Base-by-base conservation (phyloP, 2,113 vertebrate genomes). In the Canis aureus region DNA sequence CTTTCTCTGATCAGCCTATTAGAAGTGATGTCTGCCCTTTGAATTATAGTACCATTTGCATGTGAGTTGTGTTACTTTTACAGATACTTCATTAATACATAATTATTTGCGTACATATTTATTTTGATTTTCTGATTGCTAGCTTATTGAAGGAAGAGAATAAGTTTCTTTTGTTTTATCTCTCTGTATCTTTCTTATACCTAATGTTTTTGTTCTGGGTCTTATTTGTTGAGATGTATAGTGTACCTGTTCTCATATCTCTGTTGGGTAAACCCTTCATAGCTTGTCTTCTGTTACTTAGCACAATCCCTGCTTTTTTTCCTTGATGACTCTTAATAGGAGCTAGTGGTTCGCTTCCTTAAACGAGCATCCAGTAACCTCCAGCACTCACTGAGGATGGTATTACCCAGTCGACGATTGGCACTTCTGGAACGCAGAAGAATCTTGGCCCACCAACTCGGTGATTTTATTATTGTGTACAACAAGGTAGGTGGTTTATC, bases 281-380 rank as follows among this genome's bases (percentile, higher is more conserved):
- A 82, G 49, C 32, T 74, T 94, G 38, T 80, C 73, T 91, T 96
- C 55, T 80, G 11, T 55, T 83, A 49, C 51, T 94, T 69, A 78
- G 12, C 73, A 85, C 16, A 55, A 35, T 62, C 60, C 16, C 57
- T 92, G 13, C 64, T 84, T 74, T 85, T 20, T 79, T 15, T 2
- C 59, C 38, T 55, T 89, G 35, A 6, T 92, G n/a, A 94, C 57
- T 97, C n/a, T 96, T 91, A 79, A 89, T 32, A 99, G 99, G 99
- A 99, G 94, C 98, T 99, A 76, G 99, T 99, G 92, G 99, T 99
- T 89, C 99, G 99, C 88, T 99, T 99, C 97, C 98, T 99, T 97
- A 99, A 98, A 97, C 98, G 99, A 98, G 99, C 99, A 66, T 99
- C 99, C 95, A 99, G 98, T 98, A 99, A 99, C 97, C 99, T 99